Base-by-base conservation (phyloP, 2,888 invertebrate genomes). In the Sussaba pulchella region DNA sequence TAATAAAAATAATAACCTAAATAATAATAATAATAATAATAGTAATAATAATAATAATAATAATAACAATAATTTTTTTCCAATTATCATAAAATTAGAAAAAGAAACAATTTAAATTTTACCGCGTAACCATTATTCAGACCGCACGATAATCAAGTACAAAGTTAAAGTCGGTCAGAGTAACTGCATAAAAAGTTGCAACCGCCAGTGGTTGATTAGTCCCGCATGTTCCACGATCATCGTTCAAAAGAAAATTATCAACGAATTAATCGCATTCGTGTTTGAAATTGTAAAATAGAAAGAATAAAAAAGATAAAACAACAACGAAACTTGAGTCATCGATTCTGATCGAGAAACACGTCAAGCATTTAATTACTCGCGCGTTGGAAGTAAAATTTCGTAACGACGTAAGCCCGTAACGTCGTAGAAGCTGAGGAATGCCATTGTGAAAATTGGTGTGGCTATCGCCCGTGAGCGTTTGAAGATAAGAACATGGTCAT, bases 401-500 rank as follows among this genome's bases (percentile, higher is more conserved):
- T 8, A 26, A 36, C 43, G n/a, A 43, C 43, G 43, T 31, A 26
- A 52, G n/a, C n/a, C n/a, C n/a, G 9, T 5, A 3, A 8, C 17
- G 31, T 12, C 24, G 26, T 36, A 57, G 14, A 17, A 36, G 54
- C 54, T 31, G 14, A 14, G n/a, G 9, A 57, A 17, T 8, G 17
- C 31, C 31, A 31, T 2, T 57, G 5, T n/a, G 31, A 57, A 17
- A 57, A 57, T 57, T 14, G 14, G 26, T 31, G 36, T 14, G 57
- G 0, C 14, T 31, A 8, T 57, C 50, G 50, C 4, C 6, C 17
- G 31, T 17, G n/a, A 14, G 9, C 17, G 8, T 2, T 2, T 31
- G 31, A 17, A 57, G 57, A 57, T 57, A 57, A 57, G 57, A 31
- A 3, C 8, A 3, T 12, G n/a, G n/a, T n/a, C n/a, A n/a, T n/a